Percentiles rank a stretch among this genome's conserved stretches.
phyloP scores from a whole-genome alignment of 2,797 vertebrate species.

The Chaenodraco wilsoni region DNA sequence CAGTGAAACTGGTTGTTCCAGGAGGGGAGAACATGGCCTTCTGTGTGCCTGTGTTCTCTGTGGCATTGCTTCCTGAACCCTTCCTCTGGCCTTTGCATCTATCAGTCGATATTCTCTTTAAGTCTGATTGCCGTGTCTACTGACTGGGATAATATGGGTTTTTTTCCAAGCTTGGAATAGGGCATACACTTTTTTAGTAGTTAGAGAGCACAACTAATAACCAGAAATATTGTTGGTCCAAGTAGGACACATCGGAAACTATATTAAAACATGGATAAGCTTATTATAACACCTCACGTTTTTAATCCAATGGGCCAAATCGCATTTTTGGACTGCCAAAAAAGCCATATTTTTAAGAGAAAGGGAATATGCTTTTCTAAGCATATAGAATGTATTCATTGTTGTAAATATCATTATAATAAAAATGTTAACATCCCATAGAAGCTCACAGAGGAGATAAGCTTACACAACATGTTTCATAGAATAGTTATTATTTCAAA shows the following conservation, averaged over 20 bases:
- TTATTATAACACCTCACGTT: conserved; percentile 28
- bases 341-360: not conserved
- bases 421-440: conserved; percentile 15
- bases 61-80: conserved; percentile 55
- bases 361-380: not conserved
- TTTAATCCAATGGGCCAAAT: conserved; percentile 7
- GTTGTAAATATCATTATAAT: conserved; percentile 9
- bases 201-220: conserved; percentile 35
- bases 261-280: conserved; percentile 10
- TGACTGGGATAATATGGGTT: conserved; percentile 24
- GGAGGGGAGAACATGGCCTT: conserved; percentile 63
- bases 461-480: conserved; percentile 30
- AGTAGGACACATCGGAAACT: conserved; percentile 20
- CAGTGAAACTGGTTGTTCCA: conserved; percentile 70
- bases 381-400: conserved; percentile 20
- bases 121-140: conserved; percentile 33
- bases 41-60: conserved; percentile 55
- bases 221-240: conserved; percentile 26
- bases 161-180: not conserved
- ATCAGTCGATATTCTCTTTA: conserved; percentile 56
- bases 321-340: conserved; percentile 9
- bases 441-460: conserved; percentile 14
- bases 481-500: conserved; percentile 9
- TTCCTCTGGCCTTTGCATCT: conserved; percentile 63
- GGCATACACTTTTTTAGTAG: conserved; percentile 29